These are phyloP conservation scores for Deilephila porcellus DNA, from an alignment of 2,888 invertebrate species.

Conservation along the genomic window DNA sequence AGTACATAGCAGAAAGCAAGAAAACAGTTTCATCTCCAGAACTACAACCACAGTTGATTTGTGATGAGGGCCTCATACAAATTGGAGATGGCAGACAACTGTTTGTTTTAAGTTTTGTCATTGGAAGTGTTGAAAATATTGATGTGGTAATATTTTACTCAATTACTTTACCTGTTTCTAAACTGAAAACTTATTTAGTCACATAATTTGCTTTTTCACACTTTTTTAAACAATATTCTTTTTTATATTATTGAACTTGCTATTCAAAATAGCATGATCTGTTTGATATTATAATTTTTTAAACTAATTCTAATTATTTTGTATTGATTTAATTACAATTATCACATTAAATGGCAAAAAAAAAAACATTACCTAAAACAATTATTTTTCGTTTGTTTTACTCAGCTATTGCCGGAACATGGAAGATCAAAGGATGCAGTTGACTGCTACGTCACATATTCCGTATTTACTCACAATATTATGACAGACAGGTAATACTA, in stretches of 20 bases:
- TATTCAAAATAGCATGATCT: no score
- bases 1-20: conserved; percentile 72
- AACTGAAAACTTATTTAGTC: no score
- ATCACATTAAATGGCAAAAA: no score
- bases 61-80: conserved; percentile 83
- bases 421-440: conserved; percentile 49
- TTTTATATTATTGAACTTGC: no score
- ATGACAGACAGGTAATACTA: conserved; percentile 72
- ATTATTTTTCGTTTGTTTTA: conserved; percentile 32
- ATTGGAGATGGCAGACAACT: conserved; percentile 75
- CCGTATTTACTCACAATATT: conserved; percentile 74
- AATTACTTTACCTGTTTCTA: not conserved
- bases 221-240: no score
- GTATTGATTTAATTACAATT: no score
- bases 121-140: conserved; percentile 83
- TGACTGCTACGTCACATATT: conserved; percentile 68
- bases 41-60: conserved; percentile 74
- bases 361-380: not conserved
- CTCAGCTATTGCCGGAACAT: conserved; percentile 63
- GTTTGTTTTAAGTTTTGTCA: conserved; percentile 83
- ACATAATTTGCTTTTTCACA: no score
- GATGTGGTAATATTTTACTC: conserved; percentile 69
- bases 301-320: no score
- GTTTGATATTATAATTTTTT: no score
- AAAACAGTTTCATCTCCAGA: conserved; percentile 62